Percentiles rank a stretch among this genome's conserved stretches.
phyloP scores from a whole-genome alignment of 1,140 invertebrate genomes.

The Pemphigus obesinymphae region DNA sequence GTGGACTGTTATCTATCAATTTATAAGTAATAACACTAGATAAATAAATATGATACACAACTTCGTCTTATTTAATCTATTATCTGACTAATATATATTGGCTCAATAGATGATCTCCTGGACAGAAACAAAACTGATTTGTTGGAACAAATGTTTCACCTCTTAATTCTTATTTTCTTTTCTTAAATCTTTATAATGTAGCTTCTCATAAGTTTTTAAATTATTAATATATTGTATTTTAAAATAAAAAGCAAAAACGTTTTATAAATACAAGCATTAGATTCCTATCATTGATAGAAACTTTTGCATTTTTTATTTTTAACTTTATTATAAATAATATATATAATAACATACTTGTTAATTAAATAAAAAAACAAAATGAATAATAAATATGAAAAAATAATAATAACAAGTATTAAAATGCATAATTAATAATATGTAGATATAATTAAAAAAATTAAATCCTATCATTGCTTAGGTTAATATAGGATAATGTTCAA shows the following conservation, averaged over 20 bases:
- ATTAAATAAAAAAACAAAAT: not conserved
- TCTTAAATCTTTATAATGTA: not conserved
- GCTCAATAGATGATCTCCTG: no score
- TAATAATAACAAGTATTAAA: conserved; percentile 23
- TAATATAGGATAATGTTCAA: not conserved
- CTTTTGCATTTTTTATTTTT: not conserved
- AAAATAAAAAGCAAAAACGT: not conserved
- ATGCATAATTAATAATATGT: conserved; percentile 12
- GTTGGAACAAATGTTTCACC: no score
- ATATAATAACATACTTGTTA: conserved; percentile 3
- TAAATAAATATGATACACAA: no score
- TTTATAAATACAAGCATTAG: not conserved
- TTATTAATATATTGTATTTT: not conserved
- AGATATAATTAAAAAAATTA: not conserved
- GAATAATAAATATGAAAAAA: conserved; percentile 2
- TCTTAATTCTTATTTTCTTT: no score
- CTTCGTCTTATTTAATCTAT: no score
- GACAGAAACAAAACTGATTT: no score
- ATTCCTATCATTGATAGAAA: not conserved
- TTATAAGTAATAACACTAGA: no score
- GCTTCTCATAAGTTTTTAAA: no score
- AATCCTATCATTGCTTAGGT: not conserved
- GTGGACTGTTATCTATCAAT: no score
- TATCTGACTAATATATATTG: no score
- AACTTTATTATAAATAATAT: conserved; percentile 18